phyloP scores from a whole-genome alignment of 1,140 invertebrate genomes.

The Heliconius congener region DNA sequence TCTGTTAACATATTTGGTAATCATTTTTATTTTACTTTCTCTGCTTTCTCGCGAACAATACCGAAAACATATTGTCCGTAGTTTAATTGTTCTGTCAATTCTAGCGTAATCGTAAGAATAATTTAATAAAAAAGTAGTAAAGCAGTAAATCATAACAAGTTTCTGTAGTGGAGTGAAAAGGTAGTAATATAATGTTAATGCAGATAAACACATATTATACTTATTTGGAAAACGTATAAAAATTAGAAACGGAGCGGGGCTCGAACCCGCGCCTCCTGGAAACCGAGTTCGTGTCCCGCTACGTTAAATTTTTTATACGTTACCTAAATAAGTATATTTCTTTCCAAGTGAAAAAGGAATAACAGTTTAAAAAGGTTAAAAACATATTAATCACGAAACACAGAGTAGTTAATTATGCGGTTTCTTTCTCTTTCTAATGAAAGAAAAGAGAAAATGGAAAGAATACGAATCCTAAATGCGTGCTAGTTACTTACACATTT shows the following conservation, averaged over 20 bases:
- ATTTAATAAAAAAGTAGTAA: not conserved
- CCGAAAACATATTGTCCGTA: constrained; percentile 8
- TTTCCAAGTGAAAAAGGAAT: no score
- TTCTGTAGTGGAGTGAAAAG: not conserved
- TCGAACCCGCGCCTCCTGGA: no score
- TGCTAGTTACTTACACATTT: not conserved
- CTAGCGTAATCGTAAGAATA: not conserved
- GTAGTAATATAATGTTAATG: not conserved
- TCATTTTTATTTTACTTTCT: constrained; percentile 44
- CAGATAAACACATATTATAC: not conserved
- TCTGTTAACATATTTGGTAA: constrained; percentile 45
- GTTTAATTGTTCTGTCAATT: constrained; percentile 16
- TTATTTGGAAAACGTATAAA: no score
- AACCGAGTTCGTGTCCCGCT: no score
- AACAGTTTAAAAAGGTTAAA: no score
- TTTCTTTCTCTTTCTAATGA: no score
- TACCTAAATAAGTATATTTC: no score
- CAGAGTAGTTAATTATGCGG: no score
- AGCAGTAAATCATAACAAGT: not conserved
- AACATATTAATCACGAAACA: no score
- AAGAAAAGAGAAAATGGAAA: not conserved
- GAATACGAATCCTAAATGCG: not conserved
- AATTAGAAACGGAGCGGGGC: no score
- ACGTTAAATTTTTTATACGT: no score
- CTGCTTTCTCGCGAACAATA: constrained; percentile 35